Percentiles rank a stretch among this genome's conserved stretches.
Conservation (phyloP, 2,797 vertebrate species). For the Acipenser ruthenus region DNA sequence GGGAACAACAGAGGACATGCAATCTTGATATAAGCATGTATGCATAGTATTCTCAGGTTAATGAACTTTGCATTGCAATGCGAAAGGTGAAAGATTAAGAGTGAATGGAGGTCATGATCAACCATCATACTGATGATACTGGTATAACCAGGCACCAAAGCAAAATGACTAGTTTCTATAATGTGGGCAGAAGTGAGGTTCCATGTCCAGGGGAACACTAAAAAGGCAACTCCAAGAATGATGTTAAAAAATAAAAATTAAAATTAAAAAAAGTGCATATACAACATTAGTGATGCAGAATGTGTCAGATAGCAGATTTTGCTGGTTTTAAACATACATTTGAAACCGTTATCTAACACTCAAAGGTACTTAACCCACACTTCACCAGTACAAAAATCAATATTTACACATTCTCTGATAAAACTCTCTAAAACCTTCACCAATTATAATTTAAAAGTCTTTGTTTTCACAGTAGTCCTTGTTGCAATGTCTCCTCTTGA, state of each 20-base stretch:
- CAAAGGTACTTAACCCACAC: not conserved
- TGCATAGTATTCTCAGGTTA: too few relatives aligned
- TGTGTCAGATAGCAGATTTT: not conserved
- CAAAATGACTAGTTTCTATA: not conserved
- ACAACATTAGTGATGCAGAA: not conserved
- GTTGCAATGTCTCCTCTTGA: not conserved
- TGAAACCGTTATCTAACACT: too few relatives aligned
- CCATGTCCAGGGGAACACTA: not conserved
- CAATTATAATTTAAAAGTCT: slow-evolving; percentile 1
- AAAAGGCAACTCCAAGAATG: not conserved
- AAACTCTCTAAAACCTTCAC: not conserved
- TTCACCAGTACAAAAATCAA: not conserved
- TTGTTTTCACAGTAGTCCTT: not conserved
- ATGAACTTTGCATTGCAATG: too few relatives aligned
- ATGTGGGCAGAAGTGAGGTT: not conserved
- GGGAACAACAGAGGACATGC: not conserved
- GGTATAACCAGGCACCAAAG: too few relatives aligned
- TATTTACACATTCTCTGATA: not conserved
- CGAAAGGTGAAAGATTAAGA: too few relatives aligned
- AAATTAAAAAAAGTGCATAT: not conserved
- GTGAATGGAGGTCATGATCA: too few relatives aligned
- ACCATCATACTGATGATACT: too few relatives aligned
- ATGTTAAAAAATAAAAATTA: not conserved
- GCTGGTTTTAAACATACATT: too few relatives aligned
- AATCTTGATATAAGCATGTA: too few relatives aligned